Evolutionary conservation across 2,113 vertebrate genomes (phyloP), one percentile per base, ranked within the genome.

Genomic region (Montifringilla adamsi): DNA sequence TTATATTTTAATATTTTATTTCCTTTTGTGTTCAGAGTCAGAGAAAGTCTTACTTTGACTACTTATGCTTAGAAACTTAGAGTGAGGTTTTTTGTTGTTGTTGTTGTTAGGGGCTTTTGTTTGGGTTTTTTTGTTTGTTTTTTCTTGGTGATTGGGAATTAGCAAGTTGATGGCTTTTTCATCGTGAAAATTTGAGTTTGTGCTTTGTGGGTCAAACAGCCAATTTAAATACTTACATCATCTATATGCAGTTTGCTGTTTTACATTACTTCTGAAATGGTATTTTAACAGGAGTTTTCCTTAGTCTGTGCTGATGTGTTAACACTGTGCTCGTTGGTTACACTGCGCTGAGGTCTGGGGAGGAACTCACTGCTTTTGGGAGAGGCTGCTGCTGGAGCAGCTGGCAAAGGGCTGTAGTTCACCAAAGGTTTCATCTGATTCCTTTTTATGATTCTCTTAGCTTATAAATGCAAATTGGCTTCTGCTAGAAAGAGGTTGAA

Each of bases 341-440:
- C 72, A 13, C 43, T 37, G 58, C 0, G 0, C 53, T 59, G 30
- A 44, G 46, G 14, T 30, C 49, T 67, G 0, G 2, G 18, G 37
- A 47, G 63, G 46, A 62, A 11, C 35, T 59, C 35, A 0, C 46
- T 41, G 39, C 47, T 59, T 7, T 47, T 21, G 10, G 47, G 39
- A 28, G 30, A 28, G 24, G 33, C 55, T 59, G 39, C 11, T 27
- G 33, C 53, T 82, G 58, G 11, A 58, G 59, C 59, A n/a, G 18
- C 52, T 83, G 74, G 18, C 35, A 15, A 46, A 62, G 55, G 30
- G 28, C 52, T 77, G 15, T 15, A 17, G 58, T 60, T 84, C 39
- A 33, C 31, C 44, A 33, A 43, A 44, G 19, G 8, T 67, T 70
- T 91, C 31, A 22, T 11, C 21, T 11, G 28, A 27, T 73, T 70